phyloP scores from a whole-genome alignment of 2,797 vertebrate genomes.

The Muscicapa comitata region DNA sequence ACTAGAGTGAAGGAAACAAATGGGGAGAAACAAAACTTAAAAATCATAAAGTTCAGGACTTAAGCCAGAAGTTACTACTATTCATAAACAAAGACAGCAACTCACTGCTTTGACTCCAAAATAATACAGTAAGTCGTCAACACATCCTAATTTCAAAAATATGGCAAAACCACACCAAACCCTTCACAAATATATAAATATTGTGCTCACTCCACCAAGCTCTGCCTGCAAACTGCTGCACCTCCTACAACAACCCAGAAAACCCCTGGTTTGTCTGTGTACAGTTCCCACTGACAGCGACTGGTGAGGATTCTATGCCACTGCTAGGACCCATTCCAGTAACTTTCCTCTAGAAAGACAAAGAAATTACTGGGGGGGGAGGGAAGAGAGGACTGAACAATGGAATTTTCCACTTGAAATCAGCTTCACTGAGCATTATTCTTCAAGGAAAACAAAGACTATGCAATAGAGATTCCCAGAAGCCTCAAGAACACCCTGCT shows the following conservation, averaged over 20 bases:
- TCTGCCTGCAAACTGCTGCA: not conserved
- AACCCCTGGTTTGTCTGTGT: not conserved
- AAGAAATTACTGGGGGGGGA: not conserved
- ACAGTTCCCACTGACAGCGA: not conserved
- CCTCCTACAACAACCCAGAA: not conserved
- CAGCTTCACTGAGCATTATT: not conserved
- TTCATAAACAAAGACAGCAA: not conserved
- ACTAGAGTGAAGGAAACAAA: not conserved
- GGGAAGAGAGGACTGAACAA: not conserved
- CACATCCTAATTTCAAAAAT: not conserved
- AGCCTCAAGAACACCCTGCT: not conserved
- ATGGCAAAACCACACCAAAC: not conserved
- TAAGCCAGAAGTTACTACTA: not conserved
- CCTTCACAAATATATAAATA: not conserved
- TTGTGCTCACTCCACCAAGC: not conserved
- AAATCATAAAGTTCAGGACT: not conserved
- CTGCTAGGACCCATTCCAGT: not conserved
- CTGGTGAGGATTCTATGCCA: not conserved
- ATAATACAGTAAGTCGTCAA: not conserved
- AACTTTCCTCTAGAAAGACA: conserved; percentile 24
- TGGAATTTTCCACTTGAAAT: conserved; percentile 51
- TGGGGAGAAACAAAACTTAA: not conserved
- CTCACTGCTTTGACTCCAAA: not conserved
- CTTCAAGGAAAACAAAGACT: conserved; percentile 32
- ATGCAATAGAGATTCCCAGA: conserved; percentile 5